phyloP scores from a whole-genome alignment of 2,113 vertebrate genomes.

The Prunella fulvescens region DNA sequence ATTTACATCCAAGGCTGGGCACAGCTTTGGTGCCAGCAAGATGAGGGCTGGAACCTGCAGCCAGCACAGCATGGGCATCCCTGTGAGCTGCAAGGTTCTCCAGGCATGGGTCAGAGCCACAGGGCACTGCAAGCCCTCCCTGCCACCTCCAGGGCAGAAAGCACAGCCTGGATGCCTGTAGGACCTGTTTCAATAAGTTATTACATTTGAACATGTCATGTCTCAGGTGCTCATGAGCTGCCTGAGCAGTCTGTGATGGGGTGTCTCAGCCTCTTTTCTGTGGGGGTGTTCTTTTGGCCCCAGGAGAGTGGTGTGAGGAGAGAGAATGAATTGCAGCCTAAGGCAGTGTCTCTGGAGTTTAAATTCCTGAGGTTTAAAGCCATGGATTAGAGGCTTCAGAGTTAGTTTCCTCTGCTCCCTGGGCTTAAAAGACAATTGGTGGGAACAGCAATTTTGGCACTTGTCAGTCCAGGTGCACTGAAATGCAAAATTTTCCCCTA shows the following conservation, averaged over 20 bases:
- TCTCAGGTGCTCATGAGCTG: neutral
- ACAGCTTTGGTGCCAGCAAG: neutral
- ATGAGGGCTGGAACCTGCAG: neutral
- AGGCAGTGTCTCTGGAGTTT: neutral
- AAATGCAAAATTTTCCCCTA: neutral
- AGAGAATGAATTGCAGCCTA: neutral
- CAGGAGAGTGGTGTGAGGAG: neutral
- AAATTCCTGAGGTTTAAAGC: neutral
- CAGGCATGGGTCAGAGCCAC: neutral
- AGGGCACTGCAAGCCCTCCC: rapidly evolving
- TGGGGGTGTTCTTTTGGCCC: neutral
- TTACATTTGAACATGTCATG: neutral
- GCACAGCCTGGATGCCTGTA: rapidly evolving
- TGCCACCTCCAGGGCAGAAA: neutral
- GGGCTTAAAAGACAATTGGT: neutral
- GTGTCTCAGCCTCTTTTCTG: neutral
- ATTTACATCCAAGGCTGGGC: neutral
- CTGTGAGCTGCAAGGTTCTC: neutral
- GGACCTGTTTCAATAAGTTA: neutral
- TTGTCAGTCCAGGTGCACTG: neutral
- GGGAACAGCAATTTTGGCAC: neutral
- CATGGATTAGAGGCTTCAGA: neutral
- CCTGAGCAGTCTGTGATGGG: neutral
- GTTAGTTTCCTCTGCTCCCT: neutral
- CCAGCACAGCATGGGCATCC: neutral